Conservation (phyloP, 92 coral and sea anemone genomes). For the Zoanthus gigantus region DNA sequence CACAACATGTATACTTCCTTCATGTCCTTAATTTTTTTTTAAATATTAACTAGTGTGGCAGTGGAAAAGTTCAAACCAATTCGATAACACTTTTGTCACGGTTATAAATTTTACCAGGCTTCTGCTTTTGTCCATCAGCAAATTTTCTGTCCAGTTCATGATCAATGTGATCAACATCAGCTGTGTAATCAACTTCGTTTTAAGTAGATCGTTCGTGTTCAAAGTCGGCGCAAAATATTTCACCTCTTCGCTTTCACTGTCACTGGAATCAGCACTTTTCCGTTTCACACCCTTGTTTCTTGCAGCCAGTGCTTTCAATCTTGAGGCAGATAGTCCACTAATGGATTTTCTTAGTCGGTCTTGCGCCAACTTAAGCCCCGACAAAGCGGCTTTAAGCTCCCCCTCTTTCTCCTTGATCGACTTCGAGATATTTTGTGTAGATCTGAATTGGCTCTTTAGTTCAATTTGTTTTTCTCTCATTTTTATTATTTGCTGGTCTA, state of each 20-base stretch:
- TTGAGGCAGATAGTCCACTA: slow-evolving; percentile 36
- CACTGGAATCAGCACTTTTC: slow-evolving; percentile 31
- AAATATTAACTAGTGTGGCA: neutral
- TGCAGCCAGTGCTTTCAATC: slow-evolving; percentile 45
- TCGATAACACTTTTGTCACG: neutral
- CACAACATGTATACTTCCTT: slow-evolving; percentile 39
- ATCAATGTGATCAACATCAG: neutral
- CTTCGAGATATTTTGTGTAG: slow-evolving; percentile 41
- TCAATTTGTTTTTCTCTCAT: slow-evolving; percentile 34
- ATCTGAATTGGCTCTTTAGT: slow-evolving; percentile 33
- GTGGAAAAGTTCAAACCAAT: neutral
- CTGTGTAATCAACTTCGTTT: slow-evolving; percentile 28
- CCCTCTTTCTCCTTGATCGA: slow-evolving; percentile 21
- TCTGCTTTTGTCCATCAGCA: neutral
- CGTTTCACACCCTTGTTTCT: slow-evolving; percentile 24
- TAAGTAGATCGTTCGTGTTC: slow-evolving; percentile 18
- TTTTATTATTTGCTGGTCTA: slow-evolving; percentile 43
- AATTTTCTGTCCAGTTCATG: neutral
- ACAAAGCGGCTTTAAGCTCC: slow-evolving; percentile 47
- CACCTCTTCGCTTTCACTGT: slow-evolving; percentile 41
- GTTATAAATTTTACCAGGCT: neutral
- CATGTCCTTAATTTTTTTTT: neutral
- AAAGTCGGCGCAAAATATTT: slow-evolving; percentile 21
- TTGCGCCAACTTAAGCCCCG: slow-evolving; percentile 46
- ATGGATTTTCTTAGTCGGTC: slow-evolving; percentile 54